Percentiles rank a stretch among this genome's conserved stretches.
These are phyloP conservation scores for Lepidocolaptes lacrymiger DNA, from an alignment of 2,797 vertebrate genomes.

Conservation along the genomic window DNA sequence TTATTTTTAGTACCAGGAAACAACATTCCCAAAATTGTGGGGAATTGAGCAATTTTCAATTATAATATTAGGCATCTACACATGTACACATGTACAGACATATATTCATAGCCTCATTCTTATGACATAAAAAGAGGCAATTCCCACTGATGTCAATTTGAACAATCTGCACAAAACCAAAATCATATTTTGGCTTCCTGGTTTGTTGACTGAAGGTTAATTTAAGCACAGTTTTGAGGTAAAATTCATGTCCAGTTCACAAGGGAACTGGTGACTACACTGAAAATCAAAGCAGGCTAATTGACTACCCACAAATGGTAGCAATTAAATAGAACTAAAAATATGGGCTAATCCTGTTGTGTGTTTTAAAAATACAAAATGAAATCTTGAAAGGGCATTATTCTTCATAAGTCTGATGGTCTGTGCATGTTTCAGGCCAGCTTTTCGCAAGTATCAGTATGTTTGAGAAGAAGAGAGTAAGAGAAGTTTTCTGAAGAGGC, in stretches of 20 bases:
- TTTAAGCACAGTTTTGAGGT: not conserved
- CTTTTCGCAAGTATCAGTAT: not conserved
- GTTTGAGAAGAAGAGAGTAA: not conserved
- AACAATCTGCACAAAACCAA: not conserved
- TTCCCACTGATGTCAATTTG: not conserved
- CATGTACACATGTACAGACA: not conserved
- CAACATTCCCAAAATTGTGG: not conserved
- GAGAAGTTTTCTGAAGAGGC: not conserved
- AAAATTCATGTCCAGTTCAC: not conserved
- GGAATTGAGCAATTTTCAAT: not conserved
- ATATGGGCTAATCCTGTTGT: not conserved
- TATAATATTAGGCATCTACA: not conserved
- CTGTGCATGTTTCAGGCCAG: not conserved
- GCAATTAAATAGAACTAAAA: not conserved
- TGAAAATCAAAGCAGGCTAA: not conserved
- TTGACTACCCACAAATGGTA: not conserved
- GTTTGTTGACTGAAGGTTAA: not conserved
- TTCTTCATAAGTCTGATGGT: not conserved
- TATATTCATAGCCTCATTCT: not conserved
- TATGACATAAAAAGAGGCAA: not conserved
- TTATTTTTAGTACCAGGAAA: not conserved
- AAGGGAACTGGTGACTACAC: not conserved
- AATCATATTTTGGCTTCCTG: not conserved
- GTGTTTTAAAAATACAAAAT: not conserved
- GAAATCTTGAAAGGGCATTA: not conserved